A percentile compares a stretch with the other conserved stretches of the same genome.
These are phyloP conservation scores for Colossoma macropomum DNA, from an alignment of 2,113 vertebrate species.

Conservation along the genomic window DNA sequence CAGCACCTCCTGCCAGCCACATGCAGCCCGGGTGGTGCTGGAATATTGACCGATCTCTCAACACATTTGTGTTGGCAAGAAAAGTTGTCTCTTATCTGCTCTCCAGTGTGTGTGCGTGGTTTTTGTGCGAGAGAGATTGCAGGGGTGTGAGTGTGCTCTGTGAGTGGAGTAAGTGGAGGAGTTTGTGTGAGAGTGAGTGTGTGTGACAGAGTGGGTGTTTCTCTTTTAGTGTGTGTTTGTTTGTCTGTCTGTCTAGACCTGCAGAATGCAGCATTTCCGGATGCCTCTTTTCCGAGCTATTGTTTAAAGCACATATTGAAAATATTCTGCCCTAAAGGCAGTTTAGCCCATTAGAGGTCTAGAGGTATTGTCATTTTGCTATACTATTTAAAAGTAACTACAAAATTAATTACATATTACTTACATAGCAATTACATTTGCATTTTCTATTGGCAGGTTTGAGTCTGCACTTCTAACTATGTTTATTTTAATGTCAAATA, in stretches of 20 bases:
- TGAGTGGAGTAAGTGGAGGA: neutral
- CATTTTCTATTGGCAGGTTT: too few relatives aligned
- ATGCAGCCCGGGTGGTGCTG: constrained; percentile 22
- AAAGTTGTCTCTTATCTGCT: constrained; percentile 29
- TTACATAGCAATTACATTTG: too few relatives aligned
- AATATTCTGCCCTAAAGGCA: neutral
- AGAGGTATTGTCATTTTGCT: too few relatives aligned
- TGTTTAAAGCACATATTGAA: neutral
- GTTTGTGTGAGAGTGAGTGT: neutral
- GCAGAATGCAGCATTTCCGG: constrained; percentile 12
- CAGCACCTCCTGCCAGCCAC: constrained; percentile 1
- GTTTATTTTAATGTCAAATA: too few relatives aligned
- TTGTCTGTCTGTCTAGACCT: constrained; percentile 37
- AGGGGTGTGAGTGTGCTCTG: constrained; percentile 13
- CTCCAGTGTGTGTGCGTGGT: neutral
- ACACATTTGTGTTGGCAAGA: constrained; percentile 20
- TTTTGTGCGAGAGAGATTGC: constrained; percentile 4
- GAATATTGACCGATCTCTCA: constrained; percentile 33
- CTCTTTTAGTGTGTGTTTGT: neutral
- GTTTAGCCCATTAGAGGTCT: too few relatives aligned
- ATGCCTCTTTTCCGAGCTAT: neutral
- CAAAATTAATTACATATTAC: too few relatives aligned
- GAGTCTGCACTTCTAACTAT: too few relatives aligned
- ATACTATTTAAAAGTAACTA: too few relatives aligned
- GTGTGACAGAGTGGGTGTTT: constrained; percentile 4